Percentiles rank a stretch among this genome's conserved stretches.
Evolutionary conservation across 2,113 vertebrate species (phyloP).

Genomic region (Smithornis capensis): DNA sequence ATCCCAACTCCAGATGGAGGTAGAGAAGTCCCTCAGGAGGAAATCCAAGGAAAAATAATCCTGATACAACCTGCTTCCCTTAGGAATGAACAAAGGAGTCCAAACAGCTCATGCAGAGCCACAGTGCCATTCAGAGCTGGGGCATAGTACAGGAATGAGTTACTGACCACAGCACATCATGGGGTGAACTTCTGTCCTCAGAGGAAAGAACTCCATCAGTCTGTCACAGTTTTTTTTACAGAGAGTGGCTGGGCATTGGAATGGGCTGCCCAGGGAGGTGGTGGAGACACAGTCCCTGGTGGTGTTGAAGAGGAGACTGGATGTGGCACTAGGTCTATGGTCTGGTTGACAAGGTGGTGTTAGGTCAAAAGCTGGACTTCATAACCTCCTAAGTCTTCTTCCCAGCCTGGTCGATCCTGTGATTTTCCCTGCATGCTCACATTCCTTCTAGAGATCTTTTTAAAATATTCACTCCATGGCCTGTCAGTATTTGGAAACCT

Average conservation of each 20-base stretch:
- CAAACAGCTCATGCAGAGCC: neutral
- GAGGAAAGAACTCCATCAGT: neutral
- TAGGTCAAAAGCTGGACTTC: no score
- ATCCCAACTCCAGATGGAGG: fast-evolving
- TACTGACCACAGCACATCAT: neutral
- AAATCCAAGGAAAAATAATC: neutral
- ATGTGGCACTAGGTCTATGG: no score
- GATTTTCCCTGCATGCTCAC: neutral
- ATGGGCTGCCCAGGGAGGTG: no score
- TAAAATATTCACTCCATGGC: neutral
- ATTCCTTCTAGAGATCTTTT: neutral
- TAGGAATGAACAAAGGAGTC: neutral
- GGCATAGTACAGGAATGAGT: neutral
- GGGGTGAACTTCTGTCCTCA: neutral
- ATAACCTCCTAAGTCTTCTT: no score
- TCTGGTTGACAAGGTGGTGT: no score
- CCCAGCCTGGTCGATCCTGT: no score
- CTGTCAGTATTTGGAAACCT: neutral
- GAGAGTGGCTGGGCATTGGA: no score
- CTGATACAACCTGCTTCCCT: neutral
- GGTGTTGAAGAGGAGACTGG: no score
- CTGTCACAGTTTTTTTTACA: neutral
- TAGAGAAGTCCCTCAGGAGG: neutral
- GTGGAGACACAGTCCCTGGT: no score
- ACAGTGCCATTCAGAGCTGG: neutral